Evolutionary conservation across 2,113 vertebrate species (phyloP), one percentile per base, ranked within the genome.

Genomic region (Urocynchramus pylzowi): DNA sequence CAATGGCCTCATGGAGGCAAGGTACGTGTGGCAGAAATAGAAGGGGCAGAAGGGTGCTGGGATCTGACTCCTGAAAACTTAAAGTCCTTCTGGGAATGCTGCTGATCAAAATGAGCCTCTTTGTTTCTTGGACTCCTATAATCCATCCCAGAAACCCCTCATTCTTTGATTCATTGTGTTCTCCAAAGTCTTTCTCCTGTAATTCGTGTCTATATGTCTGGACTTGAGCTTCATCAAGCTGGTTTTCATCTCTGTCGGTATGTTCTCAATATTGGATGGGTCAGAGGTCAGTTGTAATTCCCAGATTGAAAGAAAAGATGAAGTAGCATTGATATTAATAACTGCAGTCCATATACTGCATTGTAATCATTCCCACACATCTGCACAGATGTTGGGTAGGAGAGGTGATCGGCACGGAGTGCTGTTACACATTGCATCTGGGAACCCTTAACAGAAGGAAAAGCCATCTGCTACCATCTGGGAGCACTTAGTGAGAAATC

Each of bases 221-320:
- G 56, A 59, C 23, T 78, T 82, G 44, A 81, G 41, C 35, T 75
- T 81, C n/a, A 19, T 60, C 69, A 57, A 49, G 69, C 56, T 82
- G 60, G 21, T 89, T 94, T 95, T 91, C 73, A 92, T 90, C 64
- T 76, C n/a, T 81, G 49, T 76, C 73, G 20, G 21, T 31, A 68
- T 84, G 79, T 67, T 79, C 39, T 77, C 35, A 77, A 39, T 61
- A 91, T 42, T 68, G 61, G 45, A 52, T 3, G 3, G 78, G 84
- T 94, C 76, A 92, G 56, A 93, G 87, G 80, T 57, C 89, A 95
- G 33, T 41, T 87, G 87, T 95, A 87, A 85, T 85, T 93, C 87
- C 57, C 41, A 59, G 20, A 67, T 16, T 23, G 33, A 91, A 91
- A 69, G 45, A 75, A 82, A 81, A 86, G 14, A 88, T 45, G 35